Evolutionary conservation across 2,888 invertebrate species (phyloP).

Genomic region (Drosophila limbata): DNA sequence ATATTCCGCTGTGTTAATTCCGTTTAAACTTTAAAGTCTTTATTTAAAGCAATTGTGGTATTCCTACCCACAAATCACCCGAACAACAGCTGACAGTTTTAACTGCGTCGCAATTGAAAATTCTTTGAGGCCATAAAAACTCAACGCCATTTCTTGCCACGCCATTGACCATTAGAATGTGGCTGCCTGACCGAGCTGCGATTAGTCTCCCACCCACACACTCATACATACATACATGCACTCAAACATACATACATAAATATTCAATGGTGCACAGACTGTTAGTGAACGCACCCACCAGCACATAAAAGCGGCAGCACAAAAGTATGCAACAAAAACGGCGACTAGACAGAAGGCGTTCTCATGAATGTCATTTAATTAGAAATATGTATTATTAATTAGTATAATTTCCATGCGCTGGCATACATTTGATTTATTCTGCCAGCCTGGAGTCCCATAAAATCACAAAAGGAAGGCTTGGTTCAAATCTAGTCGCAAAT

Average conservation of each 20-base stretch:
- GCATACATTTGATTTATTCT: constrained; percentile 60
- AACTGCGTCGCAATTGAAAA: constrained; percentile 66
- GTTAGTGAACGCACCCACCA: background rate
- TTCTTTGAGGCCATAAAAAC: constrained; percentile 64
- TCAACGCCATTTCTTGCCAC: constrained; percentile 23
- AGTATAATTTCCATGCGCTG: constrained; percentile 50
- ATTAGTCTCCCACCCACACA: constrained; percentile 38
- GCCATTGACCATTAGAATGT: constrained; percentile 55
- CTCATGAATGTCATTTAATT: constrained; percentile 64
- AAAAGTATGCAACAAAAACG: constrained; percentile 23
- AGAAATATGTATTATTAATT: constrained; percentile 69
- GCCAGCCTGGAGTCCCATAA: constrained; percentile 1
- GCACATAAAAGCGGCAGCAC: constrained; percentile 9
- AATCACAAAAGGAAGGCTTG: constrained; percentile 3
- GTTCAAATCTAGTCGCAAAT: background rate
- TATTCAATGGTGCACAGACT: background rate
- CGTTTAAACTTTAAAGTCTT: constrained; percentile 19
- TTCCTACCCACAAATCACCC: constrained; percentile 48
- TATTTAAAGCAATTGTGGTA: constrained; percentile 10
- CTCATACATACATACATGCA: background rate
- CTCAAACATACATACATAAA: background rate
- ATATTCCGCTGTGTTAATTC: background rate
- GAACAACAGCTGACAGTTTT: constrained; percentile 62
- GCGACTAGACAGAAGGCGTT: constrained; percentile 14
- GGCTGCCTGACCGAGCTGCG: constrained; percentile 33